These are phyloP conservation scores for Tonatia bakeri DNA, from an alignment of 2,113 vertebrate species.

Conservation along the genomic window DNA sequence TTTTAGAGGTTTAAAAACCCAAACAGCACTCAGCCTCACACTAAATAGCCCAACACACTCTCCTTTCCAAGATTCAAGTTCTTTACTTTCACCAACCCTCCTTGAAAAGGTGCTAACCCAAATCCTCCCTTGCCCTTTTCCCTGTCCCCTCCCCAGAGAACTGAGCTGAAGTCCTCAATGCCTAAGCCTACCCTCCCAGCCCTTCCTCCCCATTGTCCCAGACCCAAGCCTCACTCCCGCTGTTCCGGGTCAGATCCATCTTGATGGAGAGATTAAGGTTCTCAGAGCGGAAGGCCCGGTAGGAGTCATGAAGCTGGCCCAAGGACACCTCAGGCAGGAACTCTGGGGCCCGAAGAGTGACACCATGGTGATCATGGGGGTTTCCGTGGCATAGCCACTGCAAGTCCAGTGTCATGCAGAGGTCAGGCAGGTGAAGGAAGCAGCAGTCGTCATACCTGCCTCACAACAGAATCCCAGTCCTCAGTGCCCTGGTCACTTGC, in stretches of 20 bases:
- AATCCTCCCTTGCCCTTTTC: slow-evolving; percentile 5
- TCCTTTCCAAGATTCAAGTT: slow-evolving; percentile 23
- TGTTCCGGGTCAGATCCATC: slow-evolving; percentile 92
- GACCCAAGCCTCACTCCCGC: slow-evolving; percentile 78
- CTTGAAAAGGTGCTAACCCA: not conserved
- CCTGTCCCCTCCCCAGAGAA: not conserved
- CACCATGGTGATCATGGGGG: slow-evolving; percentile 93
- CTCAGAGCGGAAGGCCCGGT: slow-evolving; percentile 95
- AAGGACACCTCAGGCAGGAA: slow-evolving; percentile 89
- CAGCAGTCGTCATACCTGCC: slow-evolving; percentile 97
- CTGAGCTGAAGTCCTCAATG: not conserved
- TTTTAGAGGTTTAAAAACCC: slow-evolving; percentile 24
- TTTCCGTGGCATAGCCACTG: slow-evolving; percentile 98
- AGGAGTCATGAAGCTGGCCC: slow-evolving; percentile 94
- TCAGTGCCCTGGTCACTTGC: slow-evolving; percentile 41
- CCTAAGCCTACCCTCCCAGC: slow-evolving; percentile 18
- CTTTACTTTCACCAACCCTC: not conserved
- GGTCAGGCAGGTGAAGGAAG: slow-evolving; percentile 94
- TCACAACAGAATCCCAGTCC: not conserved
- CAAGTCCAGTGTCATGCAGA: slow-evolving; percentile 95
- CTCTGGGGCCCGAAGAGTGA: slow-evolving; percentile 91
- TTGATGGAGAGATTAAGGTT: slow-evolving; percentile 97
- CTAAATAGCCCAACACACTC: not conserved
- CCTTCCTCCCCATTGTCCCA: slow-evolving; percentile 20
- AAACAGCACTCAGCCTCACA: not conserved